phyloP scores from a whole-genome alignment of 1,140 invertebrate genomes.

The Leptoteleia sp. region DNA sequence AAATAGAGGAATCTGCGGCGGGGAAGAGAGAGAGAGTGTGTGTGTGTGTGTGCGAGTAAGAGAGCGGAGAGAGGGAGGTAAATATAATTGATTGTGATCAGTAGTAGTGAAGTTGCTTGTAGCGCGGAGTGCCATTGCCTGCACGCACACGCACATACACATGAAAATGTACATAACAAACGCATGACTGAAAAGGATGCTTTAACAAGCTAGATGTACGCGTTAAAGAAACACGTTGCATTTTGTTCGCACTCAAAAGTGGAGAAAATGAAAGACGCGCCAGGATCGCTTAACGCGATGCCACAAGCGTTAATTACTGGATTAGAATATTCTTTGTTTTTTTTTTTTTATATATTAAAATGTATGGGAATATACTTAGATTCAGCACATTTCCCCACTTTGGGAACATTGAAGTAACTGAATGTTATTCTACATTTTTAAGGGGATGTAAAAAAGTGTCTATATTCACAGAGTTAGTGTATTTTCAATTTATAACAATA shows the following conservation, averaged over 20 bases:
- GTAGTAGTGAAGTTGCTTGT: conserved; percentile 37
- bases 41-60: not conserved
- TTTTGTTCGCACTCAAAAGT: conserved; percentile 23
- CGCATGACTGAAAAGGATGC: conserved; percentile 59
- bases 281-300: no score
- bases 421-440: no score
- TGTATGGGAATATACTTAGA: no score
- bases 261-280: no score
- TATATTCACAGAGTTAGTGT: no score
- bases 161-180: conserved; percentile 48
- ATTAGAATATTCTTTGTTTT: no score
- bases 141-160: conserved; percentile 32
- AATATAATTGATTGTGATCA: conserved; percentile 58
- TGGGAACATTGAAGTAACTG: no score
- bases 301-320: no score
- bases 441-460: no score
- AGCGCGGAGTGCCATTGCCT: conserved; percentile 52
- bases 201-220: conserved; percentile 52
- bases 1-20: conserved; percentile 30
- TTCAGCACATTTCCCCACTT: no score
- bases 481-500: no score
- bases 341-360: no score
- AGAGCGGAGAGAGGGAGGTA: not conserved
- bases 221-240: conserved; percentile 32
- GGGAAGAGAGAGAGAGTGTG: not conserved